These are phyloP conservation scores for Malurus cyaneus DNA, from an alignment of 2,113 vertebrate genomes.

Conservation along the genomic window DNA sequence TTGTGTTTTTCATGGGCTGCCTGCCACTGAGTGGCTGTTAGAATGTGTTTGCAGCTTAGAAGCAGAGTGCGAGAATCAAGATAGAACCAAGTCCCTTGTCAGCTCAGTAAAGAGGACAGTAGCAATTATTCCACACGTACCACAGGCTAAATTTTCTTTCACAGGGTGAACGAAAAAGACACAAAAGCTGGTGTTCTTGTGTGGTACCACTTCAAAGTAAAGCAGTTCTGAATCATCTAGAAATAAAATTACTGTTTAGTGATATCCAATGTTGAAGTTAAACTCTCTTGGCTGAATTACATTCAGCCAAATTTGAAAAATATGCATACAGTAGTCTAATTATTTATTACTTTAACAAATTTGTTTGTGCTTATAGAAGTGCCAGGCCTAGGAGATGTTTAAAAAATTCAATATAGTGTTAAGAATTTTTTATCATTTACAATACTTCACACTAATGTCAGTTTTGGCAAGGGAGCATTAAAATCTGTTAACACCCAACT, in stretches of 20 bases:
- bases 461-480: not conserved
- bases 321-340: not conserved
- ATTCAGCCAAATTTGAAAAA: not conserved
- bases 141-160: constrained; percentile 73
- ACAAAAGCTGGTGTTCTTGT: constrained; percentile 76
- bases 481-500: not conserved
- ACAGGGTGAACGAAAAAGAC: constrained; percentile 77
- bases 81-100: not conserved
- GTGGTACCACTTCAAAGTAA: constrained; percentile 79
- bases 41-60: not conserved
- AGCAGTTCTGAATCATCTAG: constrained; percentile 66
- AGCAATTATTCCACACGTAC: constrained; percentile 67
- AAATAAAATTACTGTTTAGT: constrained; percentile 24
- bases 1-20: not conserved
- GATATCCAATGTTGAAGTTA: not conserved
- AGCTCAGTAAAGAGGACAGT: not conserved
- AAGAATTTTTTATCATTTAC: not conserved
- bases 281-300: not conserved
- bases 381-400: not conserved
- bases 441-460: not conserved
- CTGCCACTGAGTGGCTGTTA: not conserved
- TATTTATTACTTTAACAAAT: not conserved
- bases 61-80: not conserved
- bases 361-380: not conserved
- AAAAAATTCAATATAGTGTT: not conserved